Conservation (phyloP, 2,113 vertebrate genomes). For the Puffinus mauretanicus region DNA sequence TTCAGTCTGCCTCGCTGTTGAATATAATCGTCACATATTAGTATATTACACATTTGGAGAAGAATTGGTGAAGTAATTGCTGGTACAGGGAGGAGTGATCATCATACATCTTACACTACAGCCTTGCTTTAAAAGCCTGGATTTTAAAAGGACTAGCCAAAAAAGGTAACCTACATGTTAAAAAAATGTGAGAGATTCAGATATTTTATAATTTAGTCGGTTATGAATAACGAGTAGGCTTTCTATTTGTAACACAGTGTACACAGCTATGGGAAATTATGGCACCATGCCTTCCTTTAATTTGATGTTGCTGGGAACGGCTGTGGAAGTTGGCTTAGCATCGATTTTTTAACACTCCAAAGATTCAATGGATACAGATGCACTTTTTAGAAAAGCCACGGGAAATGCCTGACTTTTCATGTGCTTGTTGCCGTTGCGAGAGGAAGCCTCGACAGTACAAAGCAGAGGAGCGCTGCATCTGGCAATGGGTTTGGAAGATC, state of each 20-base stretch:
- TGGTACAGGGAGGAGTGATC: not conserved
- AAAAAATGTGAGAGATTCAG: not conserved
- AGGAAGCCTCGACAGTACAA: not conserved
- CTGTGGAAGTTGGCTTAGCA: conserved; percentile 16
- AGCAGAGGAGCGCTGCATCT: not conserved
- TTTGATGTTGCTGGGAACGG: not conserved
- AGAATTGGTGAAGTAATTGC: conserved; percentile 25
- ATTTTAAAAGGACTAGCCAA: not conserved
- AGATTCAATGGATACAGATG: not conserved
- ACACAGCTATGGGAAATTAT: not conserved
- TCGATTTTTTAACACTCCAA: not conserved
- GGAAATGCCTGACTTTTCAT: not conserved
- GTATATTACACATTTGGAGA: conserved; percentile 38
- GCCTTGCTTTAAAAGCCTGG: conserved; percentile 35
- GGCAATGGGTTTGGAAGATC: not conserved
- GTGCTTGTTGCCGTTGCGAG: not conserved
- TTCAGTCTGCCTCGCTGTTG: not conserved
- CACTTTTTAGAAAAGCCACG: not conserved
- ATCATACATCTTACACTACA: conserved; percentile 4
- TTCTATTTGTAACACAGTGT: not conserved
- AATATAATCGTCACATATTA: conserved; percentile 11
- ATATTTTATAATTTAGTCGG: not conserved
- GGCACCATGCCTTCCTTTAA: conserved; percentile 21
- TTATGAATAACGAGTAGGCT: not conserved
- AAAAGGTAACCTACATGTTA: not conserved